Base-by-base conservation (phyloP, 2,888 invertebrate species). In the Apamea sordens region DNA sequence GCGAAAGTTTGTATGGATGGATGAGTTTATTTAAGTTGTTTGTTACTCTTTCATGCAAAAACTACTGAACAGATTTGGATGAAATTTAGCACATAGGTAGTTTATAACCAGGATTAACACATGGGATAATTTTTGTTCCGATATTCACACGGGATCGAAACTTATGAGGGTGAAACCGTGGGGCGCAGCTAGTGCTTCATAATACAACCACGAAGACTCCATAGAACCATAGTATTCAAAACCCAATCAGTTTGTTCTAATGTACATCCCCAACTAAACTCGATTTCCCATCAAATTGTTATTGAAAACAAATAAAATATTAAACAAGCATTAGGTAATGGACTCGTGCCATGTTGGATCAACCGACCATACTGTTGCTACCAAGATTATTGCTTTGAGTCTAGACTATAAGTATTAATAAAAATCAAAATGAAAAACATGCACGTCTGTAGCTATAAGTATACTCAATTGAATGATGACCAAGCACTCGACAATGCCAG, bases 391-490 rank as follows among this genome's bases (percentile, higher is more conserved):
- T 69, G 28, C 8, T 47, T 47, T 41, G 5, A 15, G 24, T 56
- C n/a, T 28, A 64, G 53, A 76, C 56, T 28, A 28, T 1, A 47
- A 71, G 32, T 56, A 72, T 36, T 64, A 75, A 44, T 44, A 65
- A 28, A 81, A 74, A 61, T n/a, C 18, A 10, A 44, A 68, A 67
- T 24, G 3, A n/a, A 53, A 41, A 36, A 18, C 18, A 70, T 44
- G 41, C 21, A 50, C 76, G 18, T 32, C 32, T 77, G 7, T 32
- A 44, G 32, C 64, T 70, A 82, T 76, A 59, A 69, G 65, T 65
- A 65, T 44, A 59, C 41, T 67, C n/a, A 61, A 80, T 78, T 76
- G 69, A 82, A 79, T 76, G 67, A 76, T 79, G 76, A 77, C 65
- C 41, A 77, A 67, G 67, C 65, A 75, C 73, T 74, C 63, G 53